Evolutionary conservation across 2,888 invertebrate species (phyloP).

Genomic region (Bruchidius siliquastri): DNA sequence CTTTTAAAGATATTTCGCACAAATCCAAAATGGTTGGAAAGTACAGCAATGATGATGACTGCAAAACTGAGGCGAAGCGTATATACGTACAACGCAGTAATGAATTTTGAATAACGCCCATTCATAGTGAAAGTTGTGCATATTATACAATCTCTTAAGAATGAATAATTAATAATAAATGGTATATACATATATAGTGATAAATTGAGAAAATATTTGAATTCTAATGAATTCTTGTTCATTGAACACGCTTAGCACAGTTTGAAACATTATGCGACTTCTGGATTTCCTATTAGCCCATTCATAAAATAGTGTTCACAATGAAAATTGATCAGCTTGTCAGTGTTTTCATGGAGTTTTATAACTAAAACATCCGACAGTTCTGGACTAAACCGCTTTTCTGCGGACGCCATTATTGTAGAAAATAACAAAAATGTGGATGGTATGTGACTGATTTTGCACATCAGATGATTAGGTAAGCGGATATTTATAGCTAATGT

Average conservation of each 20-base stretch:
- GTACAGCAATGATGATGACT: not conserved
- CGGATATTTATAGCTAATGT: not conserved
- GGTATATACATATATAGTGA: not conserved
- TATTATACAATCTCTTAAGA: constrained; percentile 21
- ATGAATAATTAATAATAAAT: constrained; percentile 12
- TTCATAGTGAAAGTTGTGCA: constrained; percentile 34
- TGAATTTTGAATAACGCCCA: constrained; percentile 22
- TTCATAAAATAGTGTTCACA: too few species aligned
- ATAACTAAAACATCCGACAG: too few species aligned
- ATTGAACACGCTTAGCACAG: not conserved
- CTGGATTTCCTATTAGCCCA: too few species aligned
- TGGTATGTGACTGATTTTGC: not conserved
- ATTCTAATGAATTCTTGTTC: not conserved
- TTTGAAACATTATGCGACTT: too few species aligned
- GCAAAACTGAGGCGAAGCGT: not conserved
- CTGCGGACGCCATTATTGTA: not conserved
- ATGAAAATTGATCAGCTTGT: too few species aligned
- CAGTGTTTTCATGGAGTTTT: too few species aligned
- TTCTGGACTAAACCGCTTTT: not conserved
- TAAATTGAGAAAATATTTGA: not conserved
- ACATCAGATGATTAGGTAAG: not conserved
- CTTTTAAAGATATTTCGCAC: too few species aligned
- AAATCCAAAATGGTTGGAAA: too few species aligned
- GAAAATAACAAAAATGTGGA: not conserved
- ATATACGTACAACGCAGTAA: constrained; percentile 3